These are phyloP conservation scores for Phlogophora meticulosa DNA, from an alignment of 2,888 invertebrate genomes.

Conservation along the genomic window DNA sequence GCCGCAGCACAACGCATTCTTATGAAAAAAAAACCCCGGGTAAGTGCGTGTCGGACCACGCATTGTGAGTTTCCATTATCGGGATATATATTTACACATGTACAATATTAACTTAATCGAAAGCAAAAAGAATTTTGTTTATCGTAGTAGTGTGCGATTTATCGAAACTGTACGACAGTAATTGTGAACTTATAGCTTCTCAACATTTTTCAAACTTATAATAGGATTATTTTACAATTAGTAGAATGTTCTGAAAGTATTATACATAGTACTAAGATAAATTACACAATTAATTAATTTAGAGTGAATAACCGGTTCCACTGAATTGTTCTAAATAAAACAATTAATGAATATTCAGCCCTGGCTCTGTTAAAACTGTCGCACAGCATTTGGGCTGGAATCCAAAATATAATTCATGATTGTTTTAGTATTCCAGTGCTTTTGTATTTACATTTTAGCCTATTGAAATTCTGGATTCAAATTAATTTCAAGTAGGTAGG, in stretches of 20 bases:
- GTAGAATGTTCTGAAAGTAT: not conserved
- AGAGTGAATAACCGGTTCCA: slow-evolving; percentile 13
- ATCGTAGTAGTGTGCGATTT: no score
- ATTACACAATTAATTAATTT: slow-evolving; percentile 15
- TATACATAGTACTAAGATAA: slow-evolving; percentile 9
- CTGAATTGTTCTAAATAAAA: slow-evolving; percentile 43
- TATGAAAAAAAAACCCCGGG: no score
- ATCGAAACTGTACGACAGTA: no score
- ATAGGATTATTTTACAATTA: not conserved
- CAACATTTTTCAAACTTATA: not conserved
- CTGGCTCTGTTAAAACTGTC: slow-evolving; percentile 27
- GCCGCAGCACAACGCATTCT: no score
- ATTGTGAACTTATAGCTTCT: no score
- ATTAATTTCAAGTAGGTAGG: slow-evolving; percentile 6
- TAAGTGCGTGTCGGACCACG: no score
- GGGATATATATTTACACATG: no score
- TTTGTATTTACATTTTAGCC: slow-evolving; percentile 36
- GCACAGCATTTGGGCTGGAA: slow-evolving; percentile 45
- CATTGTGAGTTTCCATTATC: no score
- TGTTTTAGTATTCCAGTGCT: slow-evolving; percentile 28
- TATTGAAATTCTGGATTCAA: slow-evolving; percentile 20
- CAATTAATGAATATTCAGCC: slow-evolving; percentile 52
- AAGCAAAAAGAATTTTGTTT: no score
- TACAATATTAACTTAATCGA: no score
- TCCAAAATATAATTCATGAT: slow-evolving; percentile 39